These are phyloP conservation scores for Ptychochromis oligacanthus DNA, from an alignment of 2,113 vertebrate genomes.

Conservation along the genomic window DNA sequence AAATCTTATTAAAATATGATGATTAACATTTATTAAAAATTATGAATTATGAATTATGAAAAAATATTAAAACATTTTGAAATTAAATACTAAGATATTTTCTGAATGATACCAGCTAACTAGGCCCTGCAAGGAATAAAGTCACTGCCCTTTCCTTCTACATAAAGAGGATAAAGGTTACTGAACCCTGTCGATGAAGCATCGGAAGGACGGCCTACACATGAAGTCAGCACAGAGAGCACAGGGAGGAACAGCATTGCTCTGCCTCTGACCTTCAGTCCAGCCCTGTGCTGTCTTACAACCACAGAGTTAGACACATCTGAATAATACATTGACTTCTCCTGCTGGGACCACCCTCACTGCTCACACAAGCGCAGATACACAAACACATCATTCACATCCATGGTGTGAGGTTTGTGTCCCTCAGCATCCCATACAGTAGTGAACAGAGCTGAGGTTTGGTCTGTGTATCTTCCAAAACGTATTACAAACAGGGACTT, in stretches of 20 bases:
- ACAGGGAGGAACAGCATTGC: slow-evolving; percentile 52
- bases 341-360: slow-evolving; percentile 51
- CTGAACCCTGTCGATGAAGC: slow-evolving; percentile 47
- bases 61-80: background rate
- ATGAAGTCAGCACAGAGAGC: slow-evolving; percentile 65
- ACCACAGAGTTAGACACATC: slow-evolving; percentile 58
- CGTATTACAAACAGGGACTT: background rate
- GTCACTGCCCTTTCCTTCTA: background rate
- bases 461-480: background rate
- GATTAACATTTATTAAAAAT: background rate
- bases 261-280: slow-evolving; percentile 72
- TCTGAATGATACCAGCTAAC: slow-evolving; percentile 49
- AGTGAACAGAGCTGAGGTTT: slow-evolving; percentile 36
- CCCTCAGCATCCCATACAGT: slow-evolving; percentile 36
- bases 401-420: slow-evolving; percentile 35
- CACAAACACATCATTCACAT: slow-evolving; percentile 55
- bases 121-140: slow-evolving; percentile 30
- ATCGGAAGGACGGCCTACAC: slow-evolving; percentile 39
- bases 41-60: too few species aligned
- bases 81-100: background rate
- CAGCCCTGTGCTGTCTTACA: slow-evolving; percentile 58
- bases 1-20: background rate
- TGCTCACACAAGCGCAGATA: slow-evolving; percentile 25
- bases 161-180: slow-evolving; percentile 56
- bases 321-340: slow-evolving; percentile 77